Conservation (phyloP, 2,113 vertebrate species). For the Lycaon pictus region DNA sequence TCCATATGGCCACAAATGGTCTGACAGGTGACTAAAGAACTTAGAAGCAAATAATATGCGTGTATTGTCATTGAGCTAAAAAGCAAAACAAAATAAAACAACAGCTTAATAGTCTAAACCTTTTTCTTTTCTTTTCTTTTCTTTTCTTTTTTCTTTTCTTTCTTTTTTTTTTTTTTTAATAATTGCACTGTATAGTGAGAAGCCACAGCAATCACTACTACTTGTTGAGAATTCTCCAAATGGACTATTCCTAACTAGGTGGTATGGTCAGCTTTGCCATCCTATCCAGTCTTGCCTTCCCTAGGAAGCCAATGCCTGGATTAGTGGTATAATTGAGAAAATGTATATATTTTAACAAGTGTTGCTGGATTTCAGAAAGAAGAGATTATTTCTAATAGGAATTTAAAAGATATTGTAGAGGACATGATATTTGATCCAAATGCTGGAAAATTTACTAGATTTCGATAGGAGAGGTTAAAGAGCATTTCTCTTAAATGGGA, state of each 20-base stretch:
- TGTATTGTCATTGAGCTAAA: neutral
- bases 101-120: neutral
- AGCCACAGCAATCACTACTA: neutral
- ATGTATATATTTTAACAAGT: neutral
- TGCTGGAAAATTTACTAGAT: neutral
- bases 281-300: neutral
- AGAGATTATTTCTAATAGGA: neutral
- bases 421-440: neutral
- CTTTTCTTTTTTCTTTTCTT: neutral
- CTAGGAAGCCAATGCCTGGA: neutral
- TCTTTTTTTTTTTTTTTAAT: neutral
- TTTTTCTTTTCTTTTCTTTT: neutral
- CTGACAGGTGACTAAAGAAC: neutral
- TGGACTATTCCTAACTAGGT: neutral
- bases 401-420: neutral
- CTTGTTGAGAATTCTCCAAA: neutral
- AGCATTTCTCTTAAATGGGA: neutral
- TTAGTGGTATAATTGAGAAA: neutral
- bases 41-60: neutral
- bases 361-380: neutral
- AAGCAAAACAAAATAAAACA: neutral
- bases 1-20: neutral
- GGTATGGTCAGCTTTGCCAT: neutral
- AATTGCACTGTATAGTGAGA: neutral
- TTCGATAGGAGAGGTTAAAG: neutral